Evolutionary conservation across 1,140 invertebrate genomes (phyloP), one percentile per base, ranked within the genome.

Genomic region (Brachionus calyciflorus): DNA sequence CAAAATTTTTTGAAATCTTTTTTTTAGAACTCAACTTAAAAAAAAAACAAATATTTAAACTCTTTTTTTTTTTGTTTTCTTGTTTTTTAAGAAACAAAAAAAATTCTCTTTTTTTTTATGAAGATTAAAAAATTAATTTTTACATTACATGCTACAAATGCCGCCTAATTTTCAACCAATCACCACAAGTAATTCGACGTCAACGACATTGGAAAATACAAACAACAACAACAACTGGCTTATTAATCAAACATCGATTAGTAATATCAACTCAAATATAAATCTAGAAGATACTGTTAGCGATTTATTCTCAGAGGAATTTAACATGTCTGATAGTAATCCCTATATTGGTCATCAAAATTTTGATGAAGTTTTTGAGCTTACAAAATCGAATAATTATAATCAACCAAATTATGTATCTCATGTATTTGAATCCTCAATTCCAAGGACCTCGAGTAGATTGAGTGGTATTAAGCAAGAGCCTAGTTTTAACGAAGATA

Each of bases 21-120:
- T 37, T 60, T 28, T 60, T 60, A 26, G 17, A 33, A 33, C 19
- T 10, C 55, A 28, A 28, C 53, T 28, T 19, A n/a, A 17, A 37
- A 28, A 60, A 33, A 60, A 60, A 60, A 44, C 41, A 65, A 65
- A 65, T 65, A 65, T 65, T 65, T 65, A 65, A 65, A 19, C 30
- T 65, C 44, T 55, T 26, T 33, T n/a, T 60, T 65, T 65, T 65
- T 65, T 44, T 65, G 24, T 44, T 65, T 41, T 65, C 44, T 65
- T 65, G 41, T 44, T 44, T 19, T 65, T 44, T 41, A 30, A 41
- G 28, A 65, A 44, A 60, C 55, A 60, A 60, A 30, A 60, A 60
- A 60, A 65, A 26, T 44, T 65, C 24, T 10, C 26, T 44, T 60
- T 37, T 60, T 19, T 33, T 60, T 7, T 33, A 60, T 33, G 30